Percentiles rank a stretch among this genome's conserved stretches.
Evolutionary conservation across 1,140 invertebrate species (phyloP).

Genomic region (Hyphantria cunea): DNA sequence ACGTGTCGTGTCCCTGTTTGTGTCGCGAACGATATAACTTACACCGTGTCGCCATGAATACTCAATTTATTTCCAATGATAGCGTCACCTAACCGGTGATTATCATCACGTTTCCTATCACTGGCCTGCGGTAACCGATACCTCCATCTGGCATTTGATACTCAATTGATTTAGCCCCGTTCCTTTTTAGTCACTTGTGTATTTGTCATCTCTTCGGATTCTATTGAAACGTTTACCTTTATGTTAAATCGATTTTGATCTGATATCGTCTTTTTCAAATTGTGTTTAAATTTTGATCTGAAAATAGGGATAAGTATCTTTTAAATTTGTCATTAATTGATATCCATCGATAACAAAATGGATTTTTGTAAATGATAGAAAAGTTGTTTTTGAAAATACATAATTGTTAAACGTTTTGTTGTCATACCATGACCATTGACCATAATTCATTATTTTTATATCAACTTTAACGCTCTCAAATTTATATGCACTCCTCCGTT

Average conservation of each 20-base stretch:
- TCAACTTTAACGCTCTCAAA: no score
- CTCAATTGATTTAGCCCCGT: slow-evolving; percentile 18
- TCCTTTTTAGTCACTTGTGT: slow-evolving; percentile 4
- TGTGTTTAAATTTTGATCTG: no score
- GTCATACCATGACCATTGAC: no score
- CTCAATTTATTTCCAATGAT: slow-evolving; percentile 55
- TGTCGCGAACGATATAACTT: slow-evolving; percentile 45
- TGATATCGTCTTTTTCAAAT: not conserved
- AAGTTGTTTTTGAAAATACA: no score
- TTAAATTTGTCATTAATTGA: no score
- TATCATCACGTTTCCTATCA: slow-evolving; percentile 42
- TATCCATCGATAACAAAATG: no score
- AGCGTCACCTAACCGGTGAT: slow-evolving; percentile 49
- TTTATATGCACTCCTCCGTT: no score
- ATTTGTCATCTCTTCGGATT: slow-evolving; percentile 26
- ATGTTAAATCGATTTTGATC: slow-evolving; percentile 7
- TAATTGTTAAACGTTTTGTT: no score
- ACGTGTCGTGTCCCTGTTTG: slow-evolving; percentile 30
- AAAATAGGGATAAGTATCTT: no score
- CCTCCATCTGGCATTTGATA: slow-evolving; percentile 44
- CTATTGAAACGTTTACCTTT: slow-evolving; percentile 9
- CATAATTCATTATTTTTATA: no score
- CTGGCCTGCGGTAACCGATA: slow-evolving; percentile 41
- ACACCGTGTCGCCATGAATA: slow-evolving; percentile 31
- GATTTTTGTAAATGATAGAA: no score